Evolutionary conservation across 1,140 invertebrate species (phyloP), one percentile per base, ranked within the genome.

Genomic region (Yoshiicerus persimilis): DNA sequence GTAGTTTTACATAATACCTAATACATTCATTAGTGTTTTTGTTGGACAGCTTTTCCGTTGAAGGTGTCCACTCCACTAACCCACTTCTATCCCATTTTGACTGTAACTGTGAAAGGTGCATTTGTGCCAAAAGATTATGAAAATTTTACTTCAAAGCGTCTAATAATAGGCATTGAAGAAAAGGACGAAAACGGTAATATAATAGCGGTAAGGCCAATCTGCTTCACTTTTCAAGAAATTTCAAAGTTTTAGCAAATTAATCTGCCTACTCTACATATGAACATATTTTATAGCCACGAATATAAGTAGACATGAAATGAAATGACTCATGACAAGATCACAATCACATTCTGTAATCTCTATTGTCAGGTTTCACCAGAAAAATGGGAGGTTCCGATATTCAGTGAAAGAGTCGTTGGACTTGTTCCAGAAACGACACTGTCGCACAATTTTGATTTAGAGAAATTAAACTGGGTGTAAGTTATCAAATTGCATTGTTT

Each of bases 381-480:
- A 86, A 39, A 56, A 13, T 90, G 89, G 88, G 86, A 89, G 47
- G 86, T 90, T 27, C 89, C 89, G 4, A 88, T 90, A 86, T 86
- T 87, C 64, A 38, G 39, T 25, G n/a, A 39, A 75, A 77, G n/a
- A 23, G 27, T 94, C 20, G 91, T 94, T 1, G 93, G 93, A 27
- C 85, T 93, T 13, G 93, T 94, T n/a, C 93, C 94, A 1, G 92
- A 93, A 89, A 92, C 94, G 23, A 92, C 91, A 25, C 89, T 91
- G 16, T 90, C 90, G 0, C 93, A 93, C 89, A 89, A 91, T 23
- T 94, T 94, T 89, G 87, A 92, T 4, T 86, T 95, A 25, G 91
- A 92, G 84, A 88, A 92, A 20, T 86, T 92, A 2, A 90, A 92
- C 47, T 64, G 88, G 77, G 87, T 88, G 91, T 92, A 91, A 90